Percentiles rank a stretch among this genome's conserved stretches.
Evolutionary conservation across 2,797 vertebrate genomes (phyloP).

Genomic region (Margarornis squamiger): DNA sequence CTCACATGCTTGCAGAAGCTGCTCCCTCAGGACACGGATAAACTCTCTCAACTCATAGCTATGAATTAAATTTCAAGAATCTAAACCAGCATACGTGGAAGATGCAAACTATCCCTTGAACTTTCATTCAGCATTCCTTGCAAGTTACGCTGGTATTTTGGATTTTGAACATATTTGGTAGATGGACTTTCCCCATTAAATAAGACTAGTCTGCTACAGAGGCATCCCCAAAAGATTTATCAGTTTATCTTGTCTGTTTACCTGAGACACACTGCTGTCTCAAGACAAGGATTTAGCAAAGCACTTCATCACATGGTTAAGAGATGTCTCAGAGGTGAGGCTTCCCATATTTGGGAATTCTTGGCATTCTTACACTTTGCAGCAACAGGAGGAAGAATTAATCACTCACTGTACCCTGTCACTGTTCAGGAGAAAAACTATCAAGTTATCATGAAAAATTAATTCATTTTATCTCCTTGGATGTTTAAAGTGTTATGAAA

Average conservation of each 20-base stretch:
- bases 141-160: not conserved
- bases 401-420: not conserved
- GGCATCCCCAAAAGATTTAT: not conserved
- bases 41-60: constrained; percentile 14
- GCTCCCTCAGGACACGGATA: not conserved
- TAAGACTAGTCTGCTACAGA: not conserved
- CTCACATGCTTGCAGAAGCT: not conserved
- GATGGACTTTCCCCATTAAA: not conserved
- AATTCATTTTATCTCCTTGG: not conserved
- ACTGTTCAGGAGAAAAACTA: not conserved
- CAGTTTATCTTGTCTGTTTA: not conserved
- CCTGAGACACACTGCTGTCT: not conserved
- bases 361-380: not conserved
- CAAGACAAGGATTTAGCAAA: not conserved
- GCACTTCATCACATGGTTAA: not conserved
- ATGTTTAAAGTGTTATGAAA: not conserved
- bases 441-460: not conserved
- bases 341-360: not conserved
- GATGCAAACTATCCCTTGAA: not conserved
- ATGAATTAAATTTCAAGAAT: constrained; percentile 56
- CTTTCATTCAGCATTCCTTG: not conserved
- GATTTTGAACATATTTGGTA: not conserved
- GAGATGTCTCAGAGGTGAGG: not conserved
- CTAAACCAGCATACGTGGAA: constrained; percentile 3
- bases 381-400: constrained; percentile 2